Percentiles rank a stretch among this genome's conserved stretches.
Evolutionary conservation across 2,797 vertebrate genomes (phyloP).

Genomic region (Thamnophis elegans): DNA sequence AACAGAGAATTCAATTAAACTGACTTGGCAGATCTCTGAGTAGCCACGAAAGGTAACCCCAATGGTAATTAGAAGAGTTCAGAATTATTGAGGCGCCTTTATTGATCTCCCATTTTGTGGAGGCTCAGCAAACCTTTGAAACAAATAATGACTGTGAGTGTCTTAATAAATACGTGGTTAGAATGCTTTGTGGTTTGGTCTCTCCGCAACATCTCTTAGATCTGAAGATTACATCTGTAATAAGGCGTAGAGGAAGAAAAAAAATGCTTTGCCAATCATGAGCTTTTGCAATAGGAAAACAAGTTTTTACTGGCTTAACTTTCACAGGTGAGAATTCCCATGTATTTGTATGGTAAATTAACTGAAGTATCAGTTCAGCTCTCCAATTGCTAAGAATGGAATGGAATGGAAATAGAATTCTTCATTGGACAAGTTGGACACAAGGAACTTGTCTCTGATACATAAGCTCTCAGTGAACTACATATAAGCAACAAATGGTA

Average conservation of each 20-base stretch:
- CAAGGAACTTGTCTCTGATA: not conserved
- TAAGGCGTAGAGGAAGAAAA: not conserved
- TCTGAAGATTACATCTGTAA: conserved; percentile 23
- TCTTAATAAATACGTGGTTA: conserved; percentile 24
- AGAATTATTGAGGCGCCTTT: conserved; percentile 10
- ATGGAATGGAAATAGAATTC: not conserved
- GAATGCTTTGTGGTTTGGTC: not conserved
- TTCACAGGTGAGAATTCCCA: not conserved
- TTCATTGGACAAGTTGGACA: not conserved
- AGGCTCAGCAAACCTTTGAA: conserved; percentile 1
- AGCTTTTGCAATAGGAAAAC: not conserved
- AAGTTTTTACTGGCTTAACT: not conserved
- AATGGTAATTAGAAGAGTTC: not conserved
- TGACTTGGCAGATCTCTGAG: conserved; percentile 20
- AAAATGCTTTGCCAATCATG: not conserved
- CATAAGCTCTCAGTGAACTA: not conserved
- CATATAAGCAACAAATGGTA: not conserved
- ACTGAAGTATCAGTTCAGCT: conserved; percentile 5
- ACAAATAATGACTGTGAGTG: not conserved
- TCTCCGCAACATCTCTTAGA: not conserved
- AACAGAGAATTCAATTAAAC: conserved; percentile 6
- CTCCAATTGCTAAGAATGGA: not conserved
- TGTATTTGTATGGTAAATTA: not conserved
- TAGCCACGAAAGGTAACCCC: not conserved
- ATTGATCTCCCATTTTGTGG: not conserved